phyloP scores from a whole-genome alignment of 30 jellyfish, hydroid and myxozoan species.

The Chironex yamaguchii region DNA sequence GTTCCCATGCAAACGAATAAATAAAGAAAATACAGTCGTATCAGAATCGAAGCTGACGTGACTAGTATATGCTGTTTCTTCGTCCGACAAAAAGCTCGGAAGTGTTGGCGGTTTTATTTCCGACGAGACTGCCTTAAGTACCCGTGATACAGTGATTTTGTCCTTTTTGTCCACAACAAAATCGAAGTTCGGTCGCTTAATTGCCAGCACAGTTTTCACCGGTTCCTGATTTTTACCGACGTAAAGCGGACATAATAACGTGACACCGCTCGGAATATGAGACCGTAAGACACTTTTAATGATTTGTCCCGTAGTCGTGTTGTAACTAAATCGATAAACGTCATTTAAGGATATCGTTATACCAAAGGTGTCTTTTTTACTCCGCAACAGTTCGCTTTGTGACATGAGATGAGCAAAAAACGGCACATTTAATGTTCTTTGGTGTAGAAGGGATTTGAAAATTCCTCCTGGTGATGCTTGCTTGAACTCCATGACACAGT shows the following conservation, averaged over 20 bases:
- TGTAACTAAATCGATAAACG: constrained; percentile 68
- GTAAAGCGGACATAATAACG: constrained; percentile 86
- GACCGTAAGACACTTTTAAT: constrained; percentile 79
- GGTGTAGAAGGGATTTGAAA: constrained; percentile 66
- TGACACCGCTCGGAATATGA: constrained; percentile 93
- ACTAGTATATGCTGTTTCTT: constrained; percentile 89
- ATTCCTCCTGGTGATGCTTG: constrained; percentile 76
- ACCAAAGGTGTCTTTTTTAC: constrained; percentile 69
- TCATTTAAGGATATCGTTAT: constrained; percentile 76
- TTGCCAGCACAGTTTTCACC: constrained; percentile 88
- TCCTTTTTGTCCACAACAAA: constrained; percentile 89
- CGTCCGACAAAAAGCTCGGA: constrained; percentile 79
- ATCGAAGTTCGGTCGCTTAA: constrained; percentile 91
- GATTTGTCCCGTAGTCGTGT: constrained; percentile 62
- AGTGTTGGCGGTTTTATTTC: constrained; percentile 81
- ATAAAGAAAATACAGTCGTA: constrained; percentile 75
- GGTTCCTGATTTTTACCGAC: constrained; percentile 45
- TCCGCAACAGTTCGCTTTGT: constrained; percentile 80
- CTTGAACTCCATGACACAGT: constrained; percentile 75
- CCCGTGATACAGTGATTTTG: constrained; percentile 76
- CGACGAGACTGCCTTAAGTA: constrained; percentile 68
- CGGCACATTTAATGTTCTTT: constrained; percentile 78
- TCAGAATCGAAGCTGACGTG: constrained; percentile 91
- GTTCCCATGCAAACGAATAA: constrained; percentile 84
- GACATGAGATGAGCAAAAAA: constrained; percentile 82